Evolutionary conservation across 2,888 invertebrate genomes (phyloP).

Genomic region (Mylabris sibirica): DNA sequence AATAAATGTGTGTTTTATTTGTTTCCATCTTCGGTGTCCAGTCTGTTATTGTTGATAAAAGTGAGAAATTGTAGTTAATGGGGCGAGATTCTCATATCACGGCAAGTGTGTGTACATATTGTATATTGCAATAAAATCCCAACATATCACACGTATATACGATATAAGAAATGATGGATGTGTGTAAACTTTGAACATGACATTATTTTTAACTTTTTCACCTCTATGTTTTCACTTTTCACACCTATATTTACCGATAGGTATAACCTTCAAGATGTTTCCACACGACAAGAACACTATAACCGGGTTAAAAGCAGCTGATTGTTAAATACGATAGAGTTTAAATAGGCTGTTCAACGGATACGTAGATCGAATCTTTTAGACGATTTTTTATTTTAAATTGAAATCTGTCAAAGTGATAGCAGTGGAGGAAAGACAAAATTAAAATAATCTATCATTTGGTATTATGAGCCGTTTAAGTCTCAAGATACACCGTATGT

Average conservation of each 20-base stretch:
- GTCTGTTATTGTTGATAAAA: slow-evolving; percentile 9
- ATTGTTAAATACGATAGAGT: not conserved
- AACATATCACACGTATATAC: slow-evolving; percentile 13
- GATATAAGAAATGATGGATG: slow-evolving; percentile 23
- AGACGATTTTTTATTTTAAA: not conserved
- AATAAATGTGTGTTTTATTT: not conserved
- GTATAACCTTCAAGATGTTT: not conserved
- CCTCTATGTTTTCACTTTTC: slow-evolving; percentile 27
- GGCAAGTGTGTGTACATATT: not conserved
- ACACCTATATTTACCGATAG: slow-evolving; percentile 16
- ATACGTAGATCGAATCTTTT: not conserved
- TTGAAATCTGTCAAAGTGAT: not conserved
- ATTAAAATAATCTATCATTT: not conserved
- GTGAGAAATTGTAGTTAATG: not conserved
- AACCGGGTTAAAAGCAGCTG: not conserved
- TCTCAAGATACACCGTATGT: not conserved
- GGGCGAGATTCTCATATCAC: not conserved
- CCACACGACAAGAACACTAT: not conserved
- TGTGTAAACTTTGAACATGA: slow-evolving; percentile 21
- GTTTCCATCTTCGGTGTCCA: not conserved
- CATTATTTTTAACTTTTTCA: slow-evolving; percentile 31
- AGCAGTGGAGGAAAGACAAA: not conserved
- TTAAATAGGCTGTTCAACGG: not conserved
- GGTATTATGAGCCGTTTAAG: not conserved
- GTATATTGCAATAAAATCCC: slow-evolving; percentile 18